Conservation (phyloP, 1,140 invertebrate genomes). For the Drosophila tropicalis region DNA sequence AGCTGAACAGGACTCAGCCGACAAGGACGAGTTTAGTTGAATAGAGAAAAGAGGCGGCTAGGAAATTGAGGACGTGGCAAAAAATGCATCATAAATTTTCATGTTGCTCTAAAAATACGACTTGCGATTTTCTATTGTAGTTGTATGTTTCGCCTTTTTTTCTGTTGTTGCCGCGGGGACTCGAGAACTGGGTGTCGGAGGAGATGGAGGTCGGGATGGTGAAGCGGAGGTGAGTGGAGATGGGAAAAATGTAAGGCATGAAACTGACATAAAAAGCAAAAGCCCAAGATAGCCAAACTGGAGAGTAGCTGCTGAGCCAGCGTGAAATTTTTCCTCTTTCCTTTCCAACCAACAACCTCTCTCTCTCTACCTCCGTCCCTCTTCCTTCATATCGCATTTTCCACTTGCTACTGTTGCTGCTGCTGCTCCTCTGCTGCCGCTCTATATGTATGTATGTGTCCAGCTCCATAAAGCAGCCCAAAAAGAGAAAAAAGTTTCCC, state of each 20-base stretch:
- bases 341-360: neutral
- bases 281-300: conserved; percentile 61
- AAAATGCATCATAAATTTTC: conserved; percentile 79
- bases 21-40: conserved; percentile 33
- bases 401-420: conserved; percentile 1
- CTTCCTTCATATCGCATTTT: neutral
- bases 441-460: conserved; percentile 61
- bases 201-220: conserved; percentile 1
- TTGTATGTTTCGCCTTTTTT: conserved; percentile 35
- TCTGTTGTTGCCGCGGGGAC: conserved; percentile 2
- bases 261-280: conserved; percentile 63
- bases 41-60: neutral
- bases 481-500: conserved; percentile 23
- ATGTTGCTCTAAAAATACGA: conserved; percentile 71
- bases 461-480: conserved; percentile 67
- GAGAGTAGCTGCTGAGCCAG: conserved; percentile 19
- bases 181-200: neutral
- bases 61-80: conserved; percentile 5
- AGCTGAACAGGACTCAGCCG: too few species aligned
- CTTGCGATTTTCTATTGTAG: conserved; percentile 74
- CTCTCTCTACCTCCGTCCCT: neutral
- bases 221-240: neutral
- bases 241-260: conserved; percentile 36
- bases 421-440: conserved; percentile 51
- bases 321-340: conserved; percentile 16